These are phyloP conservation scores for Corythornis cristatus DNA, from an alignment of 2,113 vertebrate species.

Conservation along the genomic window DNA sequence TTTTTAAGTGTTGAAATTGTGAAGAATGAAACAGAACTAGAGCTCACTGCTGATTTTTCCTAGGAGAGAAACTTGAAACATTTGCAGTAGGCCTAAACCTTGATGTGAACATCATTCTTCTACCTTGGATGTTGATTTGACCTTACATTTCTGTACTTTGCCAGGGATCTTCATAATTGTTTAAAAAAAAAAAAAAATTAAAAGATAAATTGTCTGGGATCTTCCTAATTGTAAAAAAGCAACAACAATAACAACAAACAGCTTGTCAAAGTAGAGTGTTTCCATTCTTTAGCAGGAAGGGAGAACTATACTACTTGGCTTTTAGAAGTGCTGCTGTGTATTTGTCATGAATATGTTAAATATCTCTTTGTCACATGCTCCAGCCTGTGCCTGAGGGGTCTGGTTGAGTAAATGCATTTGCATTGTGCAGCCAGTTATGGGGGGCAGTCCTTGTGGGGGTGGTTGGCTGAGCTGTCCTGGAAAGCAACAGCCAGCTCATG, in stretches of 20 bases:
- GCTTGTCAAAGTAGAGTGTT: background rate
- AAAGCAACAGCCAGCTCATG: accelerated
- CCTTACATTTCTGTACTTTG: background rate
- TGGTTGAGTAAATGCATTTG: background rate
- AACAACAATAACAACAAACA: background rate
- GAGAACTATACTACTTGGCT: background rate
- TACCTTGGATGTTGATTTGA: background rate
- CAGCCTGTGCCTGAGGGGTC: background rate
- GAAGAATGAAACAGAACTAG: background rate
- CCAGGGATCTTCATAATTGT: background rate
- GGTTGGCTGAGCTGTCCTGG: background rate
- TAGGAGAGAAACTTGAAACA: background rate
- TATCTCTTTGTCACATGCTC: background rate
- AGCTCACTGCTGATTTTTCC: background rate
- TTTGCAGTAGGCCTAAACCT: background rate
- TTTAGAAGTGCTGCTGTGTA: background rate
- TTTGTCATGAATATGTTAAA: background rate
- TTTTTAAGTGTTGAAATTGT: background rate
- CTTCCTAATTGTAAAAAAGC: background rate
- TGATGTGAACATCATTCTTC: background rate
- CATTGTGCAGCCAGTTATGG: accelerated
- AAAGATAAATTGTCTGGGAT: background rate
- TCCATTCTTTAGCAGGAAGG: background rate
- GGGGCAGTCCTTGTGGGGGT: background rate
- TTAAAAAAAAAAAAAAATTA: background rate